phyloP scores from a whole-genome alignment of 2,888 invertebrate species.

The Pyralis farinalis region DNA sequence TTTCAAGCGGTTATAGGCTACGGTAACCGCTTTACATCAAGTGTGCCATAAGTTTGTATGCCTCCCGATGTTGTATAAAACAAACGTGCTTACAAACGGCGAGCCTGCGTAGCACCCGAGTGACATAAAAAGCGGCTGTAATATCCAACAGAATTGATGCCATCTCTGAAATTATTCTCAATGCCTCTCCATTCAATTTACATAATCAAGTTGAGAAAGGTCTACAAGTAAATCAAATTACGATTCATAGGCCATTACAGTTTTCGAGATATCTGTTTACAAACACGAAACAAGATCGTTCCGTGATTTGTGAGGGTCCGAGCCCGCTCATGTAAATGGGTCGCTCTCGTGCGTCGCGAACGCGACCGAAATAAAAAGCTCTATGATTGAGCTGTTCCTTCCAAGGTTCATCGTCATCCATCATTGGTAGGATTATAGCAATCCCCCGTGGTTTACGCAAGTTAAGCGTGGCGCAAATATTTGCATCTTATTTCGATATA shows the following conservation, averaged over 20 bases:
- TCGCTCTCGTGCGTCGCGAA: conserved; percentile 6
- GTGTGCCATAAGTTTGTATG: no score
- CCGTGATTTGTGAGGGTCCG: conserved; percentile 29
- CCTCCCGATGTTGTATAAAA: no score
- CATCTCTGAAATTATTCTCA: no score
- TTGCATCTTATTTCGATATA: background rate
- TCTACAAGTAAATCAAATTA: conserved; percentile 2
- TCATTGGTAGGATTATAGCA: background rate
- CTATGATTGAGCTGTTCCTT: background rate
- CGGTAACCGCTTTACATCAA: no score
- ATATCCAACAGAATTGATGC: no score
- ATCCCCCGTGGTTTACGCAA: background rate
- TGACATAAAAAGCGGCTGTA: no score
- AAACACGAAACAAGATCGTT: conserved; percentile 24
- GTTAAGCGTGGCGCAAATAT: background rate
- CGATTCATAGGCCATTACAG: conserved; percentile 20
- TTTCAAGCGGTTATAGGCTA: no score
- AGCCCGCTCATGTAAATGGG: conserved; percentile 19
- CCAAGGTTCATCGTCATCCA: background rate
- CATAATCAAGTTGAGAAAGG: background rate
- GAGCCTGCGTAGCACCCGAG: no score
- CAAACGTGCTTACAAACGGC: no score
- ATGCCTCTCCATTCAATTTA: background rate
- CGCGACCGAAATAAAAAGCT: conserved; percentile 9
- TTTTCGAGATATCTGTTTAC: conserved; percentile 20